A percentile compares a stretch with the other conserved stretches of the same genome.
Evolutionary conservation across 2,888 invertebrate species (phyloP).

Genomic region (Noctuana brunneofusca): DNA sequence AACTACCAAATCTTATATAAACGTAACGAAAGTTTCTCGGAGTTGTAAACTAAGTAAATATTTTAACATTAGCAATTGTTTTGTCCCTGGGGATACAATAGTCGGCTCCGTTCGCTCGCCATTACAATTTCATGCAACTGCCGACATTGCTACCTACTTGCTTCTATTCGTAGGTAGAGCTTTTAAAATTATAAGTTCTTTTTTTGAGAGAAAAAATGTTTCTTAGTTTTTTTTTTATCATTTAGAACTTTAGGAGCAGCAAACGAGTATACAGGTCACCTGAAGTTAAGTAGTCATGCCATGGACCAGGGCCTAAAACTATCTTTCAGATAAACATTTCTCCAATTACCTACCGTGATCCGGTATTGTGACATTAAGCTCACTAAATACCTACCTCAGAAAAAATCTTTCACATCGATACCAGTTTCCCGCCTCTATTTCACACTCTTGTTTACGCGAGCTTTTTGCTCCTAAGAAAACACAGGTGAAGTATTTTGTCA

Average conservation of each 20-base stretch:
- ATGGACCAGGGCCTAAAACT: too few relatives aligned
- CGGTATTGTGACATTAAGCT: neutral
- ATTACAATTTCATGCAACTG: constrained; percentile 14
- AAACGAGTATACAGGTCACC: too few relatives aligned
- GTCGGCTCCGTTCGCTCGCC: neutral
- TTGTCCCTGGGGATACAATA: neutral
- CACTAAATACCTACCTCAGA: constrained; percentile 1
- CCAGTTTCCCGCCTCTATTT: constrained; percentile 38
- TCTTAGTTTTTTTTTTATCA: too few relatives aligned
- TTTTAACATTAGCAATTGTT: constrained; percentile 3
- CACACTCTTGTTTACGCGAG: constrained; percentile 51
- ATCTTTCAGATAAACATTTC: neutral
- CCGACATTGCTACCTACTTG: too few relatives aligned
- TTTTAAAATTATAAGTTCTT: neutral
- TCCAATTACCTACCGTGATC: neutral
- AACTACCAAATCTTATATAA: neutral
- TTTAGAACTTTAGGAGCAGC: too few relatives aligned
- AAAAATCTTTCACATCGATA: constrained; percentile 33
- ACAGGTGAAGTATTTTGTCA: constrained; percentile 76
- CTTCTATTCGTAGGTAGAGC: constrained; percentile 5
- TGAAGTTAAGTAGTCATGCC: too few relatives aligned
- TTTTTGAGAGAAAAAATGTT: too few relatives aligned
- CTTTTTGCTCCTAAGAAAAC: constrained; percentile 59
- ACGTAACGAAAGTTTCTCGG: neutral
- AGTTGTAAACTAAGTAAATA: neutral